Conservation (phyloP, 2,888 invertebrate species). For the Limenitis camilla region DNA sequence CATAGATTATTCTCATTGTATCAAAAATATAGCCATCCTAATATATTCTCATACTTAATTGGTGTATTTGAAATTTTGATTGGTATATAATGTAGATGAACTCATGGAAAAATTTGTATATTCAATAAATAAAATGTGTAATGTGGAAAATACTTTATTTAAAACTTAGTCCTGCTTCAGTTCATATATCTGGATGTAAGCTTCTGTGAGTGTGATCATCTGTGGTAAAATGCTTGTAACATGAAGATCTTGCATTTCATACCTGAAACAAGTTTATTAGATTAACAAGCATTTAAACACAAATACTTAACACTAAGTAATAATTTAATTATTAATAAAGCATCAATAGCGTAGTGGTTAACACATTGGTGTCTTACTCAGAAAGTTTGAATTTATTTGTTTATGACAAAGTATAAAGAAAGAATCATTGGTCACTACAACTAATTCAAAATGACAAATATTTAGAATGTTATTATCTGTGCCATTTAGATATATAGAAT, state of each 20-base stretch:
- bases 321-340: too few relatives aligned
- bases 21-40: constrained; percentile 38
- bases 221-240: constrained; percentile 98
- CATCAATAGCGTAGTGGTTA: too few relatives aligned
- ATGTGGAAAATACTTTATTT: constrained; percentile 34
- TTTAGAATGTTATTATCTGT: too few relatives aligned
- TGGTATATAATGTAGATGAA: constrained; percentile 5
- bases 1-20: constrained; percentile 37
- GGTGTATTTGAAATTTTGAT: constrained; percentile 16
- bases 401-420: too few relatives aligned
- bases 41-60: constrained; percentile 39
- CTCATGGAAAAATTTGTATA: constrained; percentile 51
- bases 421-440: too few relatives aligned
- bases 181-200: constrained; percentile 95
- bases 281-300: too few relatives aligned
- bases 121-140: constrained; percentile 56
- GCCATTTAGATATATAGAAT: too few relatives aligned
- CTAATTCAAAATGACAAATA: too few relatives aligned
- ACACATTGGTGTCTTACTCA: too few relatives aligned
- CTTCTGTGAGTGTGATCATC: constrained; percentile 99
- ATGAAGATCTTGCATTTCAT: constrained; percentile 97
- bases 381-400: too few relatives aligned
- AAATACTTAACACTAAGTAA: too few relatives aligned
- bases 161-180: constrained; percentile 59
- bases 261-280: constrained; percentile 51